Evolutionary conservation across 92 coral and sea anemone genomes (phyloP).

Genomic region (Bergia sp.): DNA sequence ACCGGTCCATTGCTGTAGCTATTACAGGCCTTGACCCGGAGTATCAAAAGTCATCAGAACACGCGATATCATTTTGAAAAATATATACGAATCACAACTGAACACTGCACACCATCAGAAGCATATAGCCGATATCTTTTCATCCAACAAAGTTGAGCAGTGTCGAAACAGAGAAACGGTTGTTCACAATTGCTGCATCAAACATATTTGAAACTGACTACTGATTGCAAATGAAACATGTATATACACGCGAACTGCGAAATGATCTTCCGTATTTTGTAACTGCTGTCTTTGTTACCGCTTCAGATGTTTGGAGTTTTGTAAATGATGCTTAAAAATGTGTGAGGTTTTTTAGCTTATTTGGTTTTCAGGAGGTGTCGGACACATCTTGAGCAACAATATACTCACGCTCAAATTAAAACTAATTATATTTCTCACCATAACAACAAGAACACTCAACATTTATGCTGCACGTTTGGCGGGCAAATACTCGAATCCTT

Average conservation of each 20-base stretch:
- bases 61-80: background rate
- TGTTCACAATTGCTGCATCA: background rate
- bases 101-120: background rate
- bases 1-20: no score
- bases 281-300: background rate
- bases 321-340: background rate
- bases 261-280: no score
- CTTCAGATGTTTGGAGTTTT: background rate
- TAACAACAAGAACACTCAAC: slow-evolving; percentile 17
- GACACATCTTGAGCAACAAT: background rate
- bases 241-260: background rate
- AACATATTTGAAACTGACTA: background rate
- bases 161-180: background rate
- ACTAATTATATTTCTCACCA: slow-evolving; percentile 36
- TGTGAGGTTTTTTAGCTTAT: background rate
- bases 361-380: background rate
- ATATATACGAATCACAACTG: background rate
- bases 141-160: background rate
- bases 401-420: slow-evolving; percentile 10
- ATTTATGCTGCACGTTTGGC: slow-evolving; percentile 14
- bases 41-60: background rate
- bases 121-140: background rate
- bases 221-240: no score
- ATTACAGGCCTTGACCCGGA: background rate
- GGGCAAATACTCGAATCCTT: background rate